phyloP scores from a whole-genome alignment of 2,888 invertebrate genomes.

The Hetaerina titia region DNA sequence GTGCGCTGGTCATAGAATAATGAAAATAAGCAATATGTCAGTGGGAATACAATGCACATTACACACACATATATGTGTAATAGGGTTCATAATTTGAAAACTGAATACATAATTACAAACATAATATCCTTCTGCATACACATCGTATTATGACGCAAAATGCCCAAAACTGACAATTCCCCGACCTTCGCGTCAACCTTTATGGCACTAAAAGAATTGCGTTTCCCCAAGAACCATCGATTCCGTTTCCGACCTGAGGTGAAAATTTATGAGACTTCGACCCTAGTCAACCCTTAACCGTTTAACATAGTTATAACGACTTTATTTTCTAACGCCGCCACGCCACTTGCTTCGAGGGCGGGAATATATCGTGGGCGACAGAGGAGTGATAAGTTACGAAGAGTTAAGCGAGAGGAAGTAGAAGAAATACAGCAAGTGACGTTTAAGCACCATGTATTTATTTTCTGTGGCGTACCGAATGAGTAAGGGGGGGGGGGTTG shows the following conservation, averaged over 20 bases:
- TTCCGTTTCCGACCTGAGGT: no score
- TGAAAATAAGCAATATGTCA: no score
- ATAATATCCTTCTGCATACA: no score
- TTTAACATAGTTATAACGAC: background rate
- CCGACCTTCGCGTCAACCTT: background rate
- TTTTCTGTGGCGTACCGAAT: background rate
- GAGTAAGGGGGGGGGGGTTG: background rate
- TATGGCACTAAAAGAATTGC: background rate
- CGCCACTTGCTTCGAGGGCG: background rate
- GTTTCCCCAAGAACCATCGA: background rate
- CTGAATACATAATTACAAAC: no score
- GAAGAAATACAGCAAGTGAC: background rate
- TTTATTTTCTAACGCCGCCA: background rate
- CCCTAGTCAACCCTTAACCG: conserved; percentile 13
- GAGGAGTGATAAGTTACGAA: background rate
- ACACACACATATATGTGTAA: no score
- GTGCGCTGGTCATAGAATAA: no score
- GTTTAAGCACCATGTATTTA: background rate
- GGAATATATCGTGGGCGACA: background rate
- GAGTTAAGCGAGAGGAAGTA: background rate
- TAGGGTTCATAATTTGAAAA: no score
- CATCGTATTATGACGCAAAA: no score
- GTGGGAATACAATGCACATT: no score
- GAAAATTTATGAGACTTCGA: background rate
- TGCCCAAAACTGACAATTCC: background rate